Conservation (phyloP, 2,888 invertebrate genomes). For the Melanargia galathea region DNA sequence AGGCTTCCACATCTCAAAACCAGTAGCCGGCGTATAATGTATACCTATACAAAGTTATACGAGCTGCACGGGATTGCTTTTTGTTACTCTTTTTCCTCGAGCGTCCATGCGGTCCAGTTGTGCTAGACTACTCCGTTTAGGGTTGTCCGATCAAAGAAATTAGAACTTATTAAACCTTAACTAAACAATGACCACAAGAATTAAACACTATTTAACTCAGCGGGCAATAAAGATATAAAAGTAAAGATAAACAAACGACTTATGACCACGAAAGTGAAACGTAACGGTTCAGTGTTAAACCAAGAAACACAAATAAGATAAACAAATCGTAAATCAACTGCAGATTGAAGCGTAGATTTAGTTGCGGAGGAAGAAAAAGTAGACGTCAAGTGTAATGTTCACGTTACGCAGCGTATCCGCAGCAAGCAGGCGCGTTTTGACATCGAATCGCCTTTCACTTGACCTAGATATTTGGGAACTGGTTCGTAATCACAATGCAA, state of each 20-base stretch:
- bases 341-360: slow-evolving; percentile 11
- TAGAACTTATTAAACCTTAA: not conserved
- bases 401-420: slow-evolving; percentile 54
- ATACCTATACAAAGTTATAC: slow-evolving; percentile 53
- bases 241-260: not conserved
- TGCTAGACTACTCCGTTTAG: slow-evolving; percentile 57
- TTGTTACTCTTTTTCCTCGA: slow-evolving; percentile 69
- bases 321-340: not conserved
- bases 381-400: slow-evolving; percentile 25
- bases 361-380: slow-evolving; percentile 29
- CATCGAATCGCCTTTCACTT: slow-evolving; percentile 78
- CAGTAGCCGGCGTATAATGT: slow-evolving; percentile 71
- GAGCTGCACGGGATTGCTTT: slow-evolving; percentile 63
- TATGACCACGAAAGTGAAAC: not conserved
- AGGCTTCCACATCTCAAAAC: slow-evolving; percentile 76
- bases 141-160: slow-evolving; percentile 31
- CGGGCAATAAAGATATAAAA: too few species aligned
- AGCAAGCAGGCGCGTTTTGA: slow-evolving; percentile 61
- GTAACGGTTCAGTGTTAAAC: not conserved
- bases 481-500: slow-evolving; percentile 74
- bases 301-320: not conserved
- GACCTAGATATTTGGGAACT: slow-evolving; percentile 80
- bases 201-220: not conserved
- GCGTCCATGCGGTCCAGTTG: slow-evolving; percentile 73
- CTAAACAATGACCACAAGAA: not conserved